A percentile compares a stretch with the other conserved stretches of the same genome.
Evolutionary conservation across 2,888 invertebrate species (phyloP).

Genomic region (Dendrolimus houi): DNA sequence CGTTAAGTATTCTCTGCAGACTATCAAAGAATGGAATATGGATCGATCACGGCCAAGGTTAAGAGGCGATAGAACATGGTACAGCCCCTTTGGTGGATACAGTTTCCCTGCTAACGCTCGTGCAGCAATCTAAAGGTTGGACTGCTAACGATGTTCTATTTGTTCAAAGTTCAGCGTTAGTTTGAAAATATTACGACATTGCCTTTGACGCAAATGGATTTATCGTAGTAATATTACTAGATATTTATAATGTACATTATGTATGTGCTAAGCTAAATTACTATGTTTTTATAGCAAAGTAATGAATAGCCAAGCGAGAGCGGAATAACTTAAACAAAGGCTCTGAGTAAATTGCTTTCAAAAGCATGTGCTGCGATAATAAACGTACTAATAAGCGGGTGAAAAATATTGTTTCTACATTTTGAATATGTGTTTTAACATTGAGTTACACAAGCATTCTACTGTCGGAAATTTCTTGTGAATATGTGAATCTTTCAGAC

Average conservation of each 20-base stretch:
- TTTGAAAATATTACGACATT: not conserved
- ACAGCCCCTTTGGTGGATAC: constrained; percentile 29
- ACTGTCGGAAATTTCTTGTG: not conserved
- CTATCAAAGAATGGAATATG: constrained; percentile 34
- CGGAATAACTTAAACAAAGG: constrained; percentile 20
- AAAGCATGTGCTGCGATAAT: constrained; percentile 14
- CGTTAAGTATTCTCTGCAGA: constrained; percentile 19
- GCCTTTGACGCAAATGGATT: constrained; percentile 13
- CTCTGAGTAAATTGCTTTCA: constrained; percentile 20
- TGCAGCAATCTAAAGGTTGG: constrained; percentile 12
- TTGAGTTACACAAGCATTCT: not conserved
- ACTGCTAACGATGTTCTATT: too few relatives aligned
- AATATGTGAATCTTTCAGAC: constrained; percentile 2
- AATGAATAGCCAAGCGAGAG: constrained; percentile 22
- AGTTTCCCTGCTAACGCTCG: constrained; percentile 22
- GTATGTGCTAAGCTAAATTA: constrained; percentile 8
- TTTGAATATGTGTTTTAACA: constrained; percentile 21
- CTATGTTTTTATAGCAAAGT: constrained; percentile 7
- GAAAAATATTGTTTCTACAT: constrained; percentile 13
- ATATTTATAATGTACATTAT: constrained; percentile 11
- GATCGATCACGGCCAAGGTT: constrained; percentile 59
- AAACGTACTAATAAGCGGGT: constrained; percentile 27
- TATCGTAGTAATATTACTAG: constrained; percentile 15
- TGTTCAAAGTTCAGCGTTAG: too few relatives aligned
- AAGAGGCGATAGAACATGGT: constrained; percentile 37